Base-by-base conservation (phyloP, 2,113 vertebrate genomes). In the Hemichromis elongatus region DNA sequence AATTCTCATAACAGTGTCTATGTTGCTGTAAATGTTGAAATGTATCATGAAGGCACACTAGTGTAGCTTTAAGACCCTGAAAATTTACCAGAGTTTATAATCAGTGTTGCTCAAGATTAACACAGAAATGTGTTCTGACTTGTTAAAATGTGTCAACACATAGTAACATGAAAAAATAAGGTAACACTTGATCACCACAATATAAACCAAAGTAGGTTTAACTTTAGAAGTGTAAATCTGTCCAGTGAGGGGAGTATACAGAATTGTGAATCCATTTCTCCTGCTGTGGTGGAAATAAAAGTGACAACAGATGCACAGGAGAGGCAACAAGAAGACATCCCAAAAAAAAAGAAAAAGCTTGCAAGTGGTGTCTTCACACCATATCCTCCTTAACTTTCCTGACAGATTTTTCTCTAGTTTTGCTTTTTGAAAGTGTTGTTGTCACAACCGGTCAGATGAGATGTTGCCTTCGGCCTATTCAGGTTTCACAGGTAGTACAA, bases 21-120 rank as follows among this genome's bases (percentile, higher is more conserved):
- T 0, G 21, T 79, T 40, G 26, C 7, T 75, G 6, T 13, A n/a
- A 33, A 75, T 75, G 3, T 50, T 2, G 30, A 7, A 21, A 52
- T 13, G 45, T 1, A 8, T 50, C 70, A 9, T 47, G 52, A 52
- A 50, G 45, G 52, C 6, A 30, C 68, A 19, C 18, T 19, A 19
- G 11, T 30, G 10, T 18, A 52, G 12, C 45, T 13, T n/a, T 30
- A 19, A 75, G 26, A 28, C 0, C 42, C 16, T 50, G 16, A 1
- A 47, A 73, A 73, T 73, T 47, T 24, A 73, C 45, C 37, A 47
- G 40, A 11, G 24, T 75, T n/a, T 2, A 50, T 5, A 19, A 47
- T 9, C 68, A 30, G 24, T 50, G 4, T 50, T 30, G 45, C 26
- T 75, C 45, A 8, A 75, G 18, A 73, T 28, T 30, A 73, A 5